Evolutionary conservation across 2,888 invertebrate species (phyloP), one percentile per base, ranked within the genome.

Genomic region (Mesopsocus fuscifrons): DNA sequence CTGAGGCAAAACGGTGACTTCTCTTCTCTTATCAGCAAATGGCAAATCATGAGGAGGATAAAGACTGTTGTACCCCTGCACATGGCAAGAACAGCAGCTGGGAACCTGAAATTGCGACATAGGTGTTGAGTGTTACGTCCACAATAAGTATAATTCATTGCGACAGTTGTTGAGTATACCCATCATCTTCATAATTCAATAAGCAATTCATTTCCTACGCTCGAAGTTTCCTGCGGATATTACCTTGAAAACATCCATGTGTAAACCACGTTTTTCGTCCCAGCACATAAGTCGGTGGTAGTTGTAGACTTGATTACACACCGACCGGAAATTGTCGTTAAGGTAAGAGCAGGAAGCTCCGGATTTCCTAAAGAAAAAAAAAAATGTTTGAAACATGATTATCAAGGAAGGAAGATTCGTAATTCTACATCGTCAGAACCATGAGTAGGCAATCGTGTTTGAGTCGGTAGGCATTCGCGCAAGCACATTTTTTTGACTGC

Each of bases 181-280:
- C n/a, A n/a, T n/a, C n/a, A n/a, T n/a, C n/a, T n/a, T n/a, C n/a
- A n/a, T n/a, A n/a, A n/a, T n/a, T n/a, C n/a, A n/a, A n/a, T n/a
- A n/a, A n/a, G n/a, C n/a, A n/a, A n/a, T n/a, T n/a, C n/a, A n/a
- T n/a, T n/a, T n/a, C n/a, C n/a, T n/a, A n/a, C n/a, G n/a, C n/a
- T n/a, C n/a, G n/a, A n/a, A n/a, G n/a, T n/a, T n/a, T n/a, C n/a
- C n/a, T n/a, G n/a, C n/a, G n/a, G n/a, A n/a, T n/a, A n/a, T 45
- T 58, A 77, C 80, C 67, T 83, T 83, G 53, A 82, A 83, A 46
- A 83, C 80, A 54, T 83, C 84, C 69, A 83, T 80, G 50, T 83
- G 83, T 1, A 84, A 66, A 8, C 83, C 83, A 41, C 76, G 70
- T 44, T 74, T 72, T 48, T 78, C 74, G 54, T 83, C 83, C 82